A percentile compares a stretch with the other conserved stretches of the same genome.
Conservation (phyloP, 2,113 vertebrate genomes). For the Jacana jacana region DNA sequence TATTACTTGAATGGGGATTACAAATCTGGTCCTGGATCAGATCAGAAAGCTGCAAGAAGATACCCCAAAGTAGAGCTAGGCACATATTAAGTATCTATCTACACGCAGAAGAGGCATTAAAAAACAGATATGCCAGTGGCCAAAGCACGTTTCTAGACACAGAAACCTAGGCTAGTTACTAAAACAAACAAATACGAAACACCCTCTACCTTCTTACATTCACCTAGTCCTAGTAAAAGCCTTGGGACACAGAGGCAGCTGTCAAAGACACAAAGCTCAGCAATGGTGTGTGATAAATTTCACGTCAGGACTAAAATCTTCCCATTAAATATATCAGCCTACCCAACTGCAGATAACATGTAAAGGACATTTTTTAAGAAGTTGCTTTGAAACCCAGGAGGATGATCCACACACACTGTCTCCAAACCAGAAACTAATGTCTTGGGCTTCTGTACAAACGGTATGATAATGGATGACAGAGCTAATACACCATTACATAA, state of each 20-base stretch:
- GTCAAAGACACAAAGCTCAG: neutral
- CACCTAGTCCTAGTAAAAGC: neutral
- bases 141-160: neutral
- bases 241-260: slow-evolving; percentile 2
- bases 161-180: neutral
- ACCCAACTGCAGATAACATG: neutral
- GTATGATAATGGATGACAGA: neutral
- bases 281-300: neutral
- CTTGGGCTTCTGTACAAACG: neutral
- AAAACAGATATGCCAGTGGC: slow-evolving; percentile 4
- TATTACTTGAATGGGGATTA: neutral
- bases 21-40: neutral
- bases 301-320: neutral
- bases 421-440: neutral
- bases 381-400: slow-evolving; percentile 9
- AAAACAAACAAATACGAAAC: neutral
- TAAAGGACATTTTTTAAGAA: neutral
- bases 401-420: neutral
- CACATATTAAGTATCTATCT: neutral
- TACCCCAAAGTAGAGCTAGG: neutral
- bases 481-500: neutral
- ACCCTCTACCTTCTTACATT: neutral
- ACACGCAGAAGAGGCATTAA: neutral
- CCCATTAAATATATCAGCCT: neutral
- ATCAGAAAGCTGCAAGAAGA: neutral